Evolutionary conservation across 2,113 vertebrate species (phyloP), one percentile per base, ranked within the genome.

Genomic region (Scomber scombrus): DNA sequence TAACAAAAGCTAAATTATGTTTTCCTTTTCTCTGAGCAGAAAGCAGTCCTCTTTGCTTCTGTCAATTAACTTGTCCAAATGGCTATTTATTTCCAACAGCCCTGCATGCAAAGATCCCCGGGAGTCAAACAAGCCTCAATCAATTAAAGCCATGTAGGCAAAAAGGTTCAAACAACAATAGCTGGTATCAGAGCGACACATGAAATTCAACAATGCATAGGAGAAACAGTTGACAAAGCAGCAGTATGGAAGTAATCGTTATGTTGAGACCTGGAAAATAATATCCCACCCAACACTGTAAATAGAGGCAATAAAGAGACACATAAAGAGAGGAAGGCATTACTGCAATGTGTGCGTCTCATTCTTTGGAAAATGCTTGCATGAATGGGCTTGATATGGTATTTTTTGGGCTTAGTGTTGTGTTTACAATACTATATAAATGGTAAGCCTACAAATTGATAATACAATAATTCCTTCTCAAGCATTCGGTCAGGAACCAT

Each of bases 21-120:
- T 90, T 91, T 73, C 66, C 50, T 71, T 85, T 87, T 71, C 66
- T 69, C 51, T 60, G 65, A 26, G 60, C 66, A 56, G 67, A 82
- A 84, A 79, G 26, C 71, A 65, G 75, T 29, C 69, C 73, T 85
- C 66, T 71, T 65, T 52, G 72, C 75, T 74, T 79, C 70, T 74
- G 70, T 89, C 87, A 89, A 85, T 90, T 85, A 85, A 87, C 68
- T 75, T 68, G 55, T 89, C 54, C 68, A 86, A 91, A 83, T 75
- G 69, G 75, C 76, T 81, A 73, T 89, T 80, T 64, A 82, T 85
- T 83, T 81, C 61, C 74, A 89, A 84, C 57, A 80, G 70, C 75
- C 62, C 47, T 65, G n/a, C 52, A 63, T 62, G 75, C 65, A 79
- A 71, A 80, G 45, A 75, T 80, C 61, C 55, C 63, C 43, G 26